Percentiles rank a stretch among this genome's conserved stretches.
These are phyloP conservation scores for Drosophila nannoptera DNA, from an alignment of 1,140 invertebrate genomes.

Conservation along the genomic window DNA sequence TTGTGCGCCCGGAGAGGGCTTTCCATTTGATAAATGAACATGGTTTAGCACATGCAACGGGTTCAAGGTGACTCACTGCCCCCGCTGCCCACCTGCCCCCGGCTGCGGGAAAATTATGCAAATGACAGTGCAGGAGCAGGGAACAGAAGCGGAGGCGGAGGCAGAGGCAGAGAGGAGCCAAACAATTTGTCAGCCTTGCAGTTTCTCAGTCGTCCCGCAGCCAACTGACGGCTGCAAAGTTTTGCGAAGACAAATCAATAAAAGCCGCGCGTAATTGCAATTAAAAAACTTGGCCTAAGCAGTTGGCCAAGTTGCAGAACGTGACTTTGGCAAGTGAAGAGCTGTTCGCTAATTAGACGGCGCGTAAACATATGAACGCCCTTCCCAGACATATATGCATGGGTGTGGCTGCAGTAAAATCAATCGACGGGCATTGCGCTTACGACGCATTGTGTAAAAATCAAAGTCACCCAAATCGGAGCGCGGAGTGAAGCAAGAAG, in stretches of 20 bases:
- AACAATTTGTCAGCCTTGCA: conserved; percentile 60
- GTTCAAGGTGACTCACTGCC: conserved; percentile 64
- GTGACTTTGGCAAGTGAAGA: conserved; percentile 33
- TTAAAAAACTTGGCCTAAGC: conserved; percentile 59
- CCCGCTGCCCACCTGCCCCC: conserved; percentile 28
- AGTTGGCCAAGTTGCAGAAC: conserved; percentile 44
- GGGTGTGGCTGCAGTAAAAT: conserved; percentile 19
- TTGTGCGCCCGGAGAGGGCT: conserved; percentile 47
- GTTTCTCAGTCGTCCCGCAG: not conserved
- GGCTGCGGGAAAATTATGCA: conserved; percentile 54
- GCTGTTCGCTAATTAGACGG: conserved; percentile 38
- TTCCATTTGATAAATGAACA: conserved; percentile 66
- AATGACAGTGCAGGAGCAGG: conserved; percentile 32
- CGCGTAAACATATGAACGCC: conserved; percentile 38
- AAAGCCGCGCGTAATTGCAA: conserved; percentile 43
- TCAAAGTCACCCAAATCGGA: conserved; percentile 47
- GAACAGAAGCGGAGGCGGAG: no score
- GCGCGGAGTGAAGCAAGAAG: not conserved
- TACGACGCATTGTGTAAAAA: conserved; percentile 30
- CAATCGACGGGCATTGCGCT: conserved; percentile 39
- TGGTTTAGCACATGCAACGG: conserved; percentile 36
- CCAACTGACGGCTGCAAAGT: conserved; percentile 34
- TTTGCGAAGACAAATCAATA: conserved; percentile 64
- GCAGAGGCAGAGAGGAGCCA: conserved; percentile 24
- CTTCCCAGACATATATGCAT: not conserved